Percentiles rank a stretch among this genome's conserved stretches.
Conservation (phyloP, 2,888 invertebrate genomes). For the Nomada flava region DNA sequence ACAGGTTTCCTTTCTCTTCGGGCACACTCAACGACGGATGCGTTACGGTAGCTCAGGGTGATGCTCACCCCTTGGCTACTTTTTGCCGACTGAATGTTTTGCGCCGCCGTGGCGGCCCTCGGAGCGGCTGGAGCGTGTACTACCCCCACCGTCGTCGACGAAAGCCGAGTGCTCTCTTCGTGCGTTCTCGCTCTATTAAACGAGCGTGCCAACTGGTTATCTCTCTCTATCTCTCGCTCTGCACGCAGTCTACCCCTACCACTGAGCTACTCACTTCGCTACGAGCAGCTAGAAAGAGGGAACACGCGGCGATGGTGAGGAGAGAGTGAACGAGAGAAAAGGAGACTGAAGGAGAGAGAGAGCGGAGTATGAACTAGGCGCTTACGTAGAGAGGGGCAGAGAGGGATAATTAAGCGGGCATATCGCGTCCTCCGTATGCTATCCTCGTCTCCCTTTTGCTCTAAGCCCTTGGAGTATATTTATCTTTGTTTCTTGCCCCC, state of each 20-base stretch:
- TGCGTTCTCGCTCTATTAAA: constrained; percentile 31
- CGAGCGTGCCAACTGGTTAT: constrained; percentile 25
- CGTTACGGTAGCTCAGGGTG: constrained; percentile 74
- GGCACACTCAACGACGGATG: constrained; percentile 48
- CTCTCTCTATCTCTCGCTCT: constrained; percentile 34
- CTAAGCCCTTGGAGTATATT: constrained; percentile 52
- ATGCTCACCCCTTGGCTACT: constrained; percentile 84
- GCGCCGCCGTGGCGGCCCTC: constrained; percentile 79
- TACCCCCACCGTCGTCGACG: constrained; percentile 58
- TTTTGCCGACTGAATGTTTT: constrained; percentile 85
- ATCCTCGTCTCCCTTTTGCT: constrained; percentile 42
- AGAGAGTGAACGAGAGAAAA: constrained; percentile 18
- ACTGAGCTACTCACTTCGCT: constrained; percentile 51
- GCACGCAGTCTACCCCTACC: constrained; percentile 54
- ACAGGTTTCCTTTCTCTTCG: constrained; percentile 17
- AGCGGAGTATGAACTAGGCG: constrained; percentile 57
- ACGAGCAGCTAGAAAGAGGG: constrained; percentile 31
- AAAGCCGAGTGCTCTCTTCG: constrained; percentile 60
- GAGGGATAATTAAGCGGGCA: constrained; percentile 83
- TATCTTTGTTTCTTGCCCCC: constrained; percentile 49
- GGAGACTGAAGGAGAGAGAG: constrained; percentile 20
- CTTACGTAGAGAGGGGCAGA: constrained; percentile 68
- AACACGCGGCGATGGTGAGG: constrained; percentile 13
- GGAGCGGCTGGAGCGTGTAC: constrained; percentile 72
- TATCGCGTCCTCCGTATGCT: constrained; percentile 74